phyloP scores from a whole-genome alignment of 2,797 vertebrate genomes.

The Babyrousa celebensis region DNA sequence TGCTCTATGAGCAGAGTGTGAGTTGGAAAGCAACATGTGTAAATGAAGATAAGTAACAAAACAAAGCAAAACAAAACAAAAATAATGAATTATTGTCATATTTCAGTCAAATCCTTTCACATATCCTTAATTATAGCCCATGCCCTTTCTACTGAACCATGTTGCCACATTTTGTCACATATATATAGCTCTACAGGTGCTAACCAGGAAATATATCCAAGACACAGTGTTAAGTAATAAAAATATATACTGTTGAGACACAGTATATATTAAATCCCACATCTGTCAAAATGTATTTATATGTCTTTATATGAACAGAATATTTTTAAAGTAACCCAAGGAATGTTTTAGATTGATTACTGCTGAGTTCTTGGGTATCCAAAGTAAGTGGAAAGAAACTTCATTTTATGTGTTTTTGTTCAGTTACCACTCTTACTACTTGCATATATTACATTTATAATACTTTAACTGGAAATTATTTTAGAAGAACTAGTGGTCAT shows the following conservation, averaged over 20 bases:
- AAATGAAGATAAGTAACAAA: not conserved
- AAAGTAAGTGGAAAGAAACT: not conserved
- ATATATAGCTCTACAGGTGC: constrained; percentile 24
- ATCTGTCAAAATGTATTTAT: constrained; percentile 77
- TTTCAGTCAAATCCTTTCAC: constrained; percentile 59
- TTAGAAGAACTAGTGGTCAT: not conserved
- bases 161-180: constrained; percentile 52
- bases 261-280: constrained; percentile 65
- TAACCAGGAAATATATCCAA: constrained; percentile 75
- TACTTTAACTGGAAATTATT: not conserved
- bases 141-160: not conserved
- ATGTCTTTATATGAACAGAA: constrained; percentile 41
- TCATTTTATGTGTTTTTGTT: not conserved
- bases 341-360: constrained; percentile 4
- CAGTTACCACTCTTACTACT: not conserved
- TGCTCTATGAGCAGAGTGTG: not conserved
- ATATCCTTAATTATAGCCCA: constrained; percentile 40
- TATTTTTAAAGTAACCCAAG: constrained; percentile 64
- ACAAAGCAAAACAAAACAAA: no score
- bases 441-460: not conserved
- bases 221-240: constrained; percentile 60
- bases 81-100: not conserved
- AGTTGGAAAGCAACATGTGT: not conserved
- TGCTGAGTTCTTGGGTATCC: not conserved
- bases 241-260: constrained; percentile 49